A percentile compares a stretch with the other conserved stretches of the same genome.
Evolutionary conservation across 2,888 invertebrate genomes (phyloP).

Genomic region (Liodrosophila aerea): DNA sequence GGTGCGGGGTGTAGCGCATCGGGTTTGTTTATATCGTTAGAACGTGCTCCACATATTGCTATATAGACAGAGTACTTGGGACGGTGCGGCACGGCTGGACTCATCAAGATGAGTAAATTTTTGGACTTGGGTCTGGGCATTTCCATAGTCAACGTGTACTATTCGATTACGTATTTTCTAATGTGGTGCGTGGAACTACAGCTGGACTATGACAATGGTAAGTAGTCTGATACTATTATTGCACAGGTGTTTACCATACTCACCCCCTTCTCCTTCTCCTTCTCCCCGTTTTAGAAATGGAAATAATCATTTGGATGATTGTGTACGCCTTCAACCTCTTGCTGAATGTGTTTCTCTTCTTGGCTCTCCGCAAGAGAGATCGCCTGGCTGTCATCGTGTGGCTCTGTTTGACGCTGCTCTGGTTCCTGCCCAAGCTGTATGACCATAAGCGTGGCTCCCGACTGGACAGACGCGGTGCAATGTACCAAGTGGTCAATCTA

Average conservation of each 20-base stretch:
- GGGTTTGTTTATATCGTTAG: conserved; percentile 14
- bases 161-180: conserved; percentile 44
- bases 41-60: neutral
- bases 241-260: too few species aligned
- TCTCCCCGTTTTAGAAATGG: too few species aligned
- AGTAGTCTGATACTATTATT: conserved; percentile 5
- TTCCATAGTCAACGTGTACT: conserved; percentile 47
- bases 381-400: conserved; percentile 36
- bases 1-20: too few species aligned
- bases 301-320: conserved; percentile 41
- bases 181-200: conserved; percentile 49
- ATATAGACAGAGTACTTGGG: neutral
- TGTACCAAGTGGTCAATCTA: conserved; percentile 32
- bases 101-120: conserved; percentile 37
- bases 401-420: conserved; percentile 43
- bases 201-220: conserved; percentile 22
- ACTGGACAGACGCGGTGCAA: conserved; percentile 39
- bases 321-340: conserved; percentile 41
- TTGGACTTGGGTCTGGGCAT: conserved; percentile 52
- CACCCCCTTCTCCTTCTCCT: too few species aligned
- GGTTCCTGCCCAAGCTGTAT: conserved; percentile 43
- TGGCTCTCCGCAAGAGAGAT: conserved; percentile 53
- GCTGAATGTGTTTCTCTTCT: conserved; percentile 46
- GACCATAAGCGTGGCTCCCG: conserved; percentile 29
- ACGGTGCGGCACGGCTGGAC: neutral